Evolutionary conservation across 2,888 invertebrate species (phyloP).

Genomic region (Dione vanillae): DNA sequence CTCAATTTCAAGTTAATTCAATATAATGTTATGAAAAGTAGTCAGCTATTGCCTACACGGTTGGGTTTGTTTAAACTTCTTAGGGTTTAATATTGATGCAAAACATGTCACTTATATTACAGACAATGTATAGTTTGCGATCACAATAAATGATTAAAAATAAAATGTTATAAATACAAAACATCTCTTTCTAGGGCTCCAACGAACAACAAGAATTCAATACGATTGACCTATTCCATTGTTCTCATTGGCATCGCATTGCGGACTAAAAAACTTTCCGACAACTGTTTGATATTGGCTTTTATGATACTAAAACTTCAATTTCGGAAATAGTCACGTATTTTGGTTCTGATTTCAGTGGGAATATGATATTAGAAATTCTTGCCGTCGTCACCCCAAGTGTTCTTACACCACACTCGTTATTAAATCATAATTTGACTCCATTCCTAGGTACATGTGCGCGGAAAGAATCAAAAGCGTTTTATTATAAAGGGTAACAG

Average conservation of each 20-base stretch:
- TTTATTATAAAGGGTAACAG: conserved; percentile 20
- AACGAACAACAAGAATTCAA: conserved; percentile 30
- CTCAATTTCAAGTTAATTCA: too few relatives aligned
- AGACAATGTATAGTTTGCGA: not conserved
- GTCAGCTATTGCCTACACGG: not conserved
- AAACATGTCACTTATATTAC: not conserved
- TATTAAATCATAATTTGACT: conserved; percentile 41
- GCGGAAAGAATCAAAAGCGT: conserved; percentile 23
- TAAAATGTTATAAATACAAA: conserved; percentile 11
- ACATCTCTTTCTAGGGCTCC: conserved; percentile 12
- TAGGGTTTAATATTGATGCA: not conserved
- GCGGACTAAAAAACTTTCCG: conserved; percentile 30
- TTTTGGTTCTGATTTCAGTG: conserved; percentile 32
- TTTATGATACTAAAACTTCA: conserved; percentile 38
- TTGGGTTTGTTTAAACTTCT: not conserved
- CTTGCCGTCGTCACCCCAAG: conserved; percentile 37
- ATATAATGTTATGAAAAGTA: too few relatives aligned
- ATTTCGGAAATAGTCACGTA: conserved; percentile 43
- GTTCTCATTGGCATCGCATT: conserved; percentile 35
- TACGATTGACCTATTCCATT: conserved; percentile 29
- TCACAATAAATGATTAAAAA: conserved; percentile 8
- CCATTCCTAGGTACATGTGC: conserved; percentile 21
- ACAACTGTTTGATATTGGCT: conserved; percentile 36
- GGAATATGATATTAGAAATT: conserved; percentile 41
- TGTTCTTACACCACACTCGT: conserved; percentile 27